These are phyloP conservation scores for Dryomyza anilis DNA, from an alignment of 2,888 invertebrate species.

Conservation along the genomic window DNA sequence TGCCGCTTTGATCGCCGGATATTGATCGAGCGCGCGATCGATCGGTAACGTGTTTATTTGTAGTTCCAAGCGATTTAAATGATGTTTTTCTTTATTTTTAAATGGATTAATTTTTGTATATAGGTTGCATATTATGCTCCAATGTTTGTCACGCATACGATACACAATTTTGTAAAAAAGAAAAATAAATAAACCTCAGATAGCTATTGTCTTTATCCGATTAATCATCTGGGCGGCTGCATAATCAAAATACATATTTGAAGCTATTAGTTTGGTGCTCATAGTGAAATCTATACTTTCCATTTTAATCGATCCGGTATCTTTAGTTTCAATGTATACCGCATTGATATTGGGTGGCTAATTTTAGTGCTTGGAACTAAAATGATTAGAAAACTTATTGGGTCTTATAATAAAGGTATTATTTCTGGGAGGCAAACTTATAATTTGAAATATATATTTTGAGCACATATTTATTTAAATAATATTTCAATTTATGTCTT, in stretches of 20 bases:
- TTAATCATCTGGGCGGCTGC: constrained; percentile 7
- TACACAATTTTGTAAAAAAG: not conserved
- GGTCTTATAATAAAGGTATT: too few relatives aligned
- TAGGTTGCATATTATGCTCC: too few relatives aligned
- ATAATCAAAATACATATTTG: constrained; percentile 25
- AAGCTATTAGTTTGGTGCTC: constrained; percentile 18
- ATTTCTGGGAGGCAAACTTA: too few relatives aligned
- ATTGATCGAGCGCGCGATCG: too few relatives aligned
- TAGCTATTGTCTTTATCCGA: constrained; percentile 7
- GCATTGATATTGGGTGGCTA: not conserved
- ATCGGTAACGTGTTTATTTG: constrained; percentile 15
- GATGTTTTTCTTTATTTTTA: not conserved
- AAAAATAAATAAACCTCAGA: too few relatives aligned
- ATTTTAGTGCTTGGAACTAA: not conserved
- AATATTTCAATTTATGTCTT: too few relatives aligned
- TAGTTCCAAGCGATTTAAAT: constrained; percentile 9
- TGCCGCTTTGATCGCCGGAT: constrained; percentile 16
- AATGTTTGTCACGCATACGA: not conserved
- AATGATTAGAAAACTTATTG: not conserved
- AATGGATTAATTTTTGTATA: not conserved
- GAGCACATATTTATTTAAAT: too few relatives aligned
- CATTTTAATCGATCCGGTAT: not conserved
- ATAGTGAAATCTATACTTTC: not conserved
- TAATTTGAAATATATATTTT: too few relatives aligned
- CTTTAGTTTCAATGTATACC: not conserved